Conservation (phyloP, 2,888 invertebrate species). For the Lutraria lutraria region DNA sequence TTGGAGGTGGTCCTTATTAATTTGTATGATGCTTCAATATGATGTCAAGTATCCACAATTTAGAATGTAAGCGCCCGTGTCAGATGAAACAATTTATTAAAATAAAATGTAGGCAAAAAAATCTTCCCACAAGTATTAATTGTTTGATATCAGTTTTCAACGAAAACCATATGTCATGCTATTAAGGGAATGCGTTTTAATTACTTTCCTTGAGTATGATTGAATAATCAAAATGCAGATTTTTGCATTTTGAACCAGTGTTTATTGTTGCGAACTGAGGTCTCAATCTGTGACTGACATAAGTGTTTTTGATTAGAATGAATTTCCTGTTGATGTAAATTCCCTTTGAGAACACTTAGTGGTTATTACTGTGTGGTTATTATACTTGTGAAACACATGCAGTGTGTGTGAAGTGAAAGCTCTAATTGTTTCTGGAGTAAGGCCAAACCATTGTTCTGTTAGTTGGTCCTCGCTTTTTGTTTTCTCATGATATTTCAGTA, state of each 20-base stretch:
- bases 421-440: neutral
- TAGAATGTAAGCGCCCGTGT: too few species aligned
- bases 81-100: too few species aligned
- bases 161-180: neutral
- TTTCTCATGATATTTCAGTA: too few species aligned
- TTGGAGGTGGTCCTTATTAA: too few species aligned
- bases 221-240: neutral
- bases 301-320: constrained; percentile 6
- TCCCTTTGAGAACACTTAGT: neutral
- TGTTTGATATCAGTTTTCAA: too few species aligned
- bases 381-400: neutral
- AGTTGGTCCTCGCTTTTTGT: too few species aligned
- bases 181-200: neutral
- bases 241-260: neutral
- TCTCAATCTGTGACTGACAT: constrained; percentile 1
- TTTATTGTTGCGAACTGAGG: neutral
- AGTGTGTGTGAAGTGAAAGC: neutral
- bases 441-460: too few species aligned
- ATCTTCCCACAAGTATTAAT: too few species aligned
- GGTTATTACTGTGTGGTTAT: neutral
- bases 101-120: too few species aligned
- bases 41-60: too few species aligned
- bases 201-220: neutral
- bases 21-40: too few species aligned
- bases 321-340: constrained; percentile 1